phyloP scores from a whole-genome alignment of 2,113 vertebrate species.

The Mystacornis crossleyi region DNA sequence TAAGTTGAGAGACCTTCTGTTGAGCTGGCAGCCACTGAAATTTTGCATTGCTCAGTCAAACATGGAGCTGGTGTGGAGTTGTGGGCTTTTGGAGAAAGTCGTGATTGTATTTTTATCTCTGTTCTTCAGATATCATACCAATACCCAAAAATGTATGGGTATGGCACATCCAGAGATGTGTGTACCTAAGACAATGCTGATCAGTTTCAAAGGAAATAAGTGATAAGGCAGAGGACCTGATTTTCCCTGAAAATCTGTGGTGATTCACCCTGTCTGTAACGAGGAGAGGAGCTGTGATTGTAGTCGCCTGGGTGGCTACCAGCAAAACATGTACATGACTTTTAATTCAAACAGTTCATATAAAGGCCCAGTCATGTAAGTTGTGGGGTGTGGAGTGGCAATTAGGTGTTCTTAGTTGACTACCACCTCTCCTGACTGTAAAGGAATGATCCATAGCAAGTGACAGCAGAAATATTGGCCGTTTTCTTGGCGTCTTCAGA shows the following conservation, averaged over 20 bases:
- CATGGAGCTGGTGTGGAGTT: not conserved
- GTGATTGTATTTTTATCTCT: not conserved
- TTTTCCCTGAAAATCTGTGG: not conserved
- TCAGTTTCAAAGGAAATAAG: not conserved
- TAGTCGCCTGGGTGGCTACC: not conserved
- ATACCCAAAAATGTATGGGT: not conserved
- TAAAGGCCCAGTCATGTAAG: not conserved
- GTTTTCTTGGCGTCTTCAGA: not conserved
- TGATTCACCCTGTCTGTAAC: not conserved
- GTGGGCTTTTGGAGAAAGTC: not conserved
- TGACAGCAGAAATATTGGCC: not conserved
- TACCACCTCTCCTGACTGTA: not conserved
- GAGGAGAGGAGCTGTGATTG: not conserved
- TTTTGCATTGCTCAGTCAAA: not conserved
- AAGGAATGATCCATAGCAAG: not conserved
- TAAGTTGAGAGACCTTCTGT: not conserved
- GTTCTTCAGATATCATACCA: not conserved
- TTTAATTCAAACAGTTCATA: not conserved
- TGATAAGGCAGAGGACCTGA: not conserved
- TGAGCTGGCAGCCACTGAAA: not conserved
- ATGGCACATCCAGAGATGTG: not conserved
- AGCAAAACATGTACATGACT: not conserved
- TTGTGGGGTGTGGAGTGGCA: not conserved
- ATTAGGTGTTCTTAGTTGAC: not conserved
- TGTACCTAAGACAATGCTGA: not conserved